Conservation (phyloP, 1,140 invertebrate genomes). For the Drosophila pruinosa region DNA sequence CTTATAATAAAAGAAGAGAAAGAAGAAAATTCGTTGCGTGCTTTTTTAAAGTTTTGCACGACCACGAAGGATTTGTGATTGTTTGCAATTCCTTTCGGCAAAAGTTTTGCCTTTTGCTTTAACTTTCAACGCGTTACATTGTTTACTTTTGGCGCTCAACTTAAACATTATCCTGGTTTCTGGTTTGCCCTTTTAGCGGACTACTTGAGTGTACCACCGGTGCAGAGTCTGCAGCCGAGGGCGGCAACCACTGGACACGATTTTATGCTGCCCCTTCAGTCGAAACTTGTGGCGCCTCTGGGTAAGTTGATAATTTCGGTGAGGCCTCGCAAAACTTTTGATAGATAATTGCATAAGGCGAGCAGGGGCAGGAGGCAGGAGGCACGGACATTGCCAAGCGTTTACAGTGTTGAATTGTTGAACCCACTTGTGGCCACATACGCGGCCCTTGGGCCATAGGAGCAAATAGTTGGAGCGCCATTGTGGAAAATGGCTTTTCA, state of each 20-base stretch:
- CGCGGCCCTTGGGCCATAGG: slow-evolving; percentile 3
- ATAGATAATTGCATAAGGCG: slow-evolving; percentile 51
- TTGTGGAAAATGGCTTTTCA: slow-evolving; percentile 10
- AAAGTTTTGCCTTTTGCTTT: slow-evolving; percentile 39
- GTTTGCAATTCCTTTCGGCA: slow-evolving; percentile 34
- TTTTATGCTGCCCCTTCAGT: slow-evolving; percentile 86
- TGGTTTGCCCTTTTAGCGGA: slow-evolving; percentile 65
- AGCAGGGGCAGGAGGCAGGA: neutral
- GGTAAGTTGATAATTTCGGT: slow-evolving; percentile 67
- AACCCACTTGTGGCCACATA: slow-evolving; percentile 54
- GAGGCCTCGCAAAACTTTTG: slow-evolving; percentile 1
- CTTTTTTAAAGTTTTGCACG: slow-evolving; percentile 53
- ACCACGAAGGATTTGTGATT: slow-evolving; percentile 42
- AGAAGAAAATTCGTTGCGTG: slow-evolving; percentile 28
- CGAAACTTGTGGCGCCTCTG: slow-evolving; percentile 84
- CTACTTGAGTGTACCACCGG: slow-evolving; percentile 78
- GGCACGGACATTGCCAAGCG: too few relatives aligned
- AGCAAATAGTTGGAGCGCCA: slow-evolving; percentile 23
- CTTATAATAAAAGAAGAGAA: slow-evolving; percentile 6
- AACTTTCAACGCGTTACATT: slow-evolving; percentile 44
- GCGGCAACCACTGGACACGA: slow-evolving; percentile 87
- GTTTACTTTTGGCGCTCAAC: slow-evolving; percentile 39
- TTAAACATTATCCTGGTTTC: slow-evolving; percentile 34
- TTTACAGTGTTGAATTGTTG: slow-evolving; percentile 49
- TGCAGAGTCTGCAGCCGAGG: slow-evolving; percentile 85